Conservation (phyloP, 2,888 invertebrate genomes). For the Toxonevra muliebris region DNA sequence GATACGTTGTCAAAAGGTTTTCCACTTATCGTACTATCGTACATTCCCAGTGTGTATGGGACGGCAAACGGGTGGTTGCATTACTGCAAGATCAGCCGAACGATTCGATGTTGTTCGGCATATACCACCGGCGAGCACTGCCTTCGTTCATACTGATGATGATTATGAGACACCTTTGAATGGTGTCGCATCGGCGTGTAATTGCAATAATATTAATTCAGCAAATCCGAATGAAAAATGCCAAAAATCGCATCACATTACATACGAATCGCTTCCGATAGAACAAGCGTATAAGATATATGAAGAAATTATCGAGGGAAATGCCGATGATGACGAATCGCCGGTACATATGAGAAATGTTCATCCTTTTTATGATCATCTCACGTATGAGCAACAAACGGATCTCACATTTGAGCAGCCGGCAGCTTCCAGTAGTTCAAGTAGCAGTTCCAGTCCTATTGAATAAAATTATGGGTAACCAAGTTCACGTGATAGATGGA, state of each 20-base stretch:
- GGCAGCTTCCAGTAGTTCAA: too few relatives aligned
- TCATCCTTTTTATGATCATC: conserved; percentile 44
- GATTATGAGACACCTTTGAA: conserved; percentile 59
- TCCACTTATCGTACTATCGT: conserved; percentile 59
- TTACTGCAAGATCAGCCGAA: conserved; percentile 43
- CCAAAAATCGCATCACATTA: conserved; percentile 52
- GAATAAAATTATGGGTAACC: too few relatives aligned
- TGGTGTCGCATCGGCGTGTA: conserved; percentile 53
- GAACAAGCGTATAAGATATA: conserved; percentile 55
- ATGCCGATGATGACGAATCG: conserved; percentile 18
- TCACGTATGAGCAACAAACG: conserved; percentile 35
- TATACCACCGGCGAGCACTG: conserved; percentile 31
- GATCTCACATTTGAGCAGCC: not conserved
- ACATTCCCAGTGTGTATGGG: conserved; percentile 32
- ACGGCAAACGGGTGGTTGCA: conserved; percentile 18
- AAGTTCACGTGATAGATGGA: too few relatives aligned
- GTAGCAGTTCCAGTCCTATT: too few relatives aligned
- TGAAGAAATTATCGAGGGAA: conserved; percentile 55
- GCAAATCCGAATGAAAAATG: conserved; percentile 33
- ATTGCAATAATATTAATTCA: conserved; percentile 45
- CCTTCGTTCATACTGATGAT: conserved; percentile 36
- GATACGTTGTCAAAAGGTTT: conserved; percentile 60
- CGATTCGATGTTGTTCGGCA: conserved; percentile 58
- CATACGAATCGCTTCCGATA: conserved; percentile 51
- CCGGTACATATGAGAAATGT: conserved; percentile 13